Evolutionary conservation across 2,888 invertebrate genomes (phyloP), one percentile per base, ranked within the genome.

Genomic region (Nemotelus pantherinus): DNA sequence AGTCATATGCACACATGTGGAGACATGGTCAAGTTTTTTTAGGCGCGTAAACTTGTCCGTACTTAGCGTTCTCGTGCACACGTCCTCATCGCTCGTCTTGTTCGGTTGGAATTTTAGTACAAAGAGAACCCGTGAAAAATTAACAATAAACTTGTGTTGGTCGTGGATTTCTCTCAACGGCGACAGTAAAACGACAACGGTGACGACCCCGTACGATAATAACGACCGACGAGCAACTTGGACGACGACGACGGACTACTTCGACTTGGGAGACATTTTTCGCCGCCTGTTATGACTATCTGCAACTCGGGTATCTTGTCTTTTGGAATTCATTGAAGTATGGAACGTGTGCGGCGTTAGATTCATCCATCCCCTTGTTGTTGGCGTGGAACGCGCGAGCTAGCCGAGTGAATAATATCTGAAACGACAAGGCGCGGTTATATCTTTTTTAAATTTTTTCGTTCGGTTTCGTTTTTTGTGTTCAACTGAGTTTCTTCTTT

Each of bases 291-390:
- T 25, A 25, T 65, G 65, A 10, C 65, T 65, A 50, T 70, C 70
- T 53, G 43, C 55, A 47, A 43, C 55, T 70, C 47, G 41, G 39
- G 53, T 70, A 70, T 70, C 70, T 70, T 55, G 65, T 76, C 44
- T 65, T 55, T 76, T 64, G 64, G 64, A 65, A 76, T 77, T 82
- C 82, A 82, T 82, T 82, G 81, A 81, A 80, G 82, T 80, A 77
- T 80, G 80, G 81, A 80, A 81, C 82, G 82, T 81, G 81, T 80
- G 81, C 81, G 81, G 78, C 81, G 80, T 80, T 81, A 80, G 81
- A 81, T 82, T 82, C 80, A 78, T 75, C 65, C 25, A 25, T 25
- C 53, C 63, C 58, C 55, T 60, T 72, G 72, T 60, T 72, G 72
- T 72, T 70, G 70, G 70, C 50, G 60, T 60, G 45, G 63, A 74